phyloP scores from a whole-genome alignment of 2,797 vertebrate species.

The Acestrorhynchus altus region DNA sequence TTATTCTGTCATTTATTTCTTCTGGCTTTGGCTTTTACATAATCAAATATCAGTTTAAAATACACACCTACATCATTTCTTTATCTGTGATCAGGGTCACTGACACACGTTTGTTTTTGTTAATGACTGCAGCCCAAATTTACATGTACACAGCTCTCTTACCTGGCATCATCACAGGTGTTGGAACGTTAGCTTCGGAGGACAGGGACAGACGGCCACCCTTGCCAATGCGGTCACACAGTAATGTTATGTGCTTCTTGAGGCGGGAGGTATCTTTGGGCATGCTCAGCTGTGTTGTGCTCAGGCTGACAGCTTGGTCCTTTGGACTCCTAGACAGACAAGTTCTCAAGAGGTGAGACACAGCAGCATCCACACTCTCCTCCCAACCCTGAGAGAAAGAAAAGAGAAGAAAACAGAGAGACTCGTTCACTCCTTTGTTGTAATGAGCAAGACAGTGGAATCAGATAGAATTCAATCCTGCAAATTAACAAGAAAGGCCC shows the following conservation, averaged over 20 bases:
- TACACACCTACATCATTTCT: too few species aligned
- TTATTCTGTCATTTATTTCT: too few species aligned
- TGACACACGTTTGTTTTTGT: background rate
- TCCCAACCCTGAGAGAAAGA: constrained; percentile 87
- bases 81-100: too few species aligned
- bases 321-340: constrained; percentile 92
- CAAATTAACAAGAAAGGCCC: background rate
- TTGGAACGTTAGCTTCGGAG: constrained; percentile 76
- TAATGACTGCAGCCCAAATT: background rate
- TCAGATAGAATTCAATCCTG: constrained; percentile 4
- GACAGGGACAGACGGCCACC: constrained; percentile 89
- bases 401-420: background rate
- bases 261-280: constrained; percentile 87
- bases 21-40: too few species aligned
- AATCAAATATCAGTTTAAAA: too few species aligned
- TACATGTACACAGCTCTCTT: constrained; percentile 51
- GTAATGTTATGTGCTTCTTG: constrained; percentile 91
- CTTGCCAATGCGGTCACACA: constrained; percentile 92
- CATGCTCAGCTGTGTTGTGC: constrained; percentile 78
- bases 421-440: constrained; percentile 2
- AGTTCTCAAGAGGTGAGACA: constrained; percentile 90
- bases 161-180: constrained; percentile 84
- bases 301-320: constrained; percentile 88
- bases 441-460: background rate
- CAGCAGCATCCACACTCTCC: constrained; percentile 90